A percentile compares a stretch with the other conserved stretches of the same genome.
Conservation (phyloP, 2,113 vertebrate genomes). For the Helogale parvula region DNA sequence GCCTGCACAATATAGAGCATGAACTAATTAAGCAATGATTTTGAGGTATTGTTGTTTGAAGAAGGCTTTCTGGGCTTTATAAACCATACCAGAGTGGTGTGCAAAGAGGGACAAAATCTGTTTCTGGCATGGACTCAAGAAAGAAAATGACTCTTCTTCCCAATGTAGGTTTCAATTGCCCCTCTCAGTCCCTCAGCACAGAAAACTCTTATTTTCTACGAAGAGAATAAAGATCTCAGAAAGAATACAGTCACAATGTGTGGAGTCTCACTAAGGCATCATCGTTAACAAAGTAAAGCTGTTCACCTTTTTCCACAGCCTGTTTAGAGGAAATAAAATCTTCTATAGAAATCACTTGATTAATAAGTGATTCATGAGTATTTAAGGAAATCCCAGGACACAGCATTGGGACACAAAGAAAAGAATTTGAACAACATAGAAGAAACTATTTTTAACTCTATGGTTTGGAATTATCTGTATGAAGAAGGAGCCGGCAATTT, state of each 20-base stretch:
- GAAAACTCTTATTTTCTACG: constrained; percentile 45
- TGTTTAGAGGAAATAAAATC: background rate
- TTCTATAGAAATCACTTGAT: background rate
- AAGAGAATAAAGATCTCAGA: constrained; percentile 30
- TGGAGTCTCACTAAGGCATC: background rate
- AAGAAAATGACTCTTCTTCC: background rate
- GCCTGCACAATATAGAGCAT: background rate
- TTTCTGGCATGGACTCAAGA: background rate
- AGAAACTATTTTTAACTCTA: background rate
- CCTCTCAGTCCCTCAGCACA: background rate
- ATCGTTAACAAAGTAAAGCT: background rate
- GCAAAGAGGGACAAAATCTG: background rate
- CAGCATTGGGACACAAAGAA: background rate
- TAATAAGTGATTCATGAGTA: background rate
- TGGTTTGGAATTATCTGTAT: background rate
- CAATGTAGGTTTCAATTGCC: background rate
- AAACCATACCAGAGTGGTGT: background rate
- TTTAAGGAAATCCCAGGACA: background rate
- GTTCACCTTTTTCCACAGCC: background rate
- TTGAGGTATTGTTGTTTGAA: background rate
- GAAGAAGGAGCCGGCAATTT: background rate
- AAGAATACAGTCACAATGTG: background rate
- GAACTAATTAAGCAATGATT: constrained; percentile 1
- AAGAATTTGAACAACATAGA: background rate
- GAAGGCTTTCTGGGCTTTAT: background rate